Percentiles rank a stretch among this genome's conserved stretches.
phyloP scores from a whole-genome alignment of 37 sponge, comb jelly and placozoan genomes.

The Beroe ovata region DNA sequence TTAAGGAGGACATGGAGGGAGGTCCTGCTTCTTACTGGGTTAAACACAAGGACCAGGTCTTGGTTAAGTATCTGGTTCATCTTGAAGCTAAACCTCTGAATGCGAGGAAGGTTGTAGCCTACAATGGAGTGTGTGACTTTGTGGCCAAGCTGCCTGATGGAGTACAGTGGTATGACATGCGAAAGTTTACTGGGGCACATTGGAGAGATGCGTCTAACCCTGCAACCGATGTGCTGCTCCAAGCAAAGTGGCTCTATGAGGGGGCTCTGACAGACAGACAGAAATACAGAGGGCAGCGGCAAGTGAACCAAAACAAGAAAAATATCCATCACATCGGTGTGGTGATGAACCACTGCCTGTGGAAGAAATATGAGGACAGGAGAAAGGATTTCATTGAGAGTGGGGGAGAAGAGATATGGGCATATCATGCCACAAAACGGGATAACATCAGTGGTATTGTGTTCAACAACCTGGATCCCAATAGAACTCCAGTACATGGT shows the following conservation, averaged over 20 bases:
- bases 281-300: not conserved
- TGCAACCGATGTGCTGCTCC: not conserved
- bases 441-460: not conserved
- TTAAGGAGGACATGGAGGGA: not conserved
- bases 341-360: not conserved
- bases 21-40: not conserved
- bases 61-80: slow-evolving; percentile 11
- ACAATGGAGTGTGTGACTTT: not conserved
- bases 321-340: not conserved
- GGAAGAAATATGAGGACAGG: slow-evolving; percentile 19
- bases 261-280: not conserved
- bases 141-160: not conserved
- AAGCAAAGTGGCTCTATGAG: slow-evolving; percentile 14
- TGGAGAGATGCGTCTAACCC: slow-evolving; percentile 8
- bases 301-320: not conserved
- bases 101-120: not conserved
- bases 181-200: not conserved
- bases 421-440: slow-evolving; percentile 20
- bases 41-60: not conserved
- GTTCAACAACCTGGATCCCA: not conserved
- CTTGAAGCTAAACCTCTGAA: not conserved
- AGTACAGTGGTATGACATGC: not conserved
- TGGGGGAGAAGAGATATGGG: slow-evolving; percentile 24
- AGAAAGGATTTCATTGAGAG: not conserved
- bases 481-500: slow-evolving; percentile 3